Evolutionary conservation across 2,888 invertebrate species (phyloP).

Genomic region (Chaetogeoica ovagalla): DNA sequence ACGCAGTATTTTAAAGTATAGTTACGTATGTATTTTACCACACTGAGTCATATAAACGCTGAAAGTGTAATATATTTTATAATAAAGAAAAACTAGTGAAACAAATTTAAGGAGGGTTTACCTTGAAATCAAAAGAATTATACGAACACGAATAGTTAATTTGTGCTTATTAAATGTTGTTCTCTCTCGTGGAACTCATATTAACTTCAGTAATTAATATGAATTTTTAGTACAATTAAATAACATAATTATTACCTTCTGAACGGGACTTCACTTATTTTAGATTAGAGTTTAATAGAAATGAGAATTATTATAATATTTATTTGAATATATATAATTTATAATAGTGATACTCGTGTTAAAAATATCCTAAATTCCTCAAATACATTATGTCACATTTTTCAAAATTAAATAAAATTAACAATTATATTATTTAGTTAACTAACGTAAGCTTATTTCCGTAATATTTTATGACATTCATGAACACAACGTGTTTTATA

Average conservation of each 20-base stretch:
- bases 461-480: too few relatives aligned
- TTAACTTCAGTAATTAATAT: constrained; percentile 27
- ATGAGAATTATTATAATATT: too few relatives aligned
- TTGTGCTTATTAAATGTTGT: constrained; percentile 17
- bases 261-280: background rate
- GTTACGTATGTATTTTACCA: too few relatives aligned
- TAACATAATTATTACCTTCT: constrained; percentile 24
- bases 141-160: constrained; percentile 1
- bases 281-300: background rate
- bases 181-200: constrained; percentile 5
- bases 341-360: background rate
- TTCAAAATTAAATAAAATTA: too few relatives aligned
- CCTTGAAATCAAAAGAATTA: background rate
- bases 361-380: too few relatives aligned
- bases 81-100: background rate
- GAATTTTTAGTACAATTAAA: constrained; percentile 15
- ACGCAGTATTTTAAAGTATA: too few relatives aligned
- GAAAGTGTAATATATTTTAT: background rate
- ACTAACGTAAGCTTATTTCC: too few relatives aligned
- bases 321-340: background rate
- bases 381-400: too few relatives aligned
- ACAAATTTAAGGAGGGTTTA: background rate
- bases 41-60: background rate
- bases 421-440: too few relatives aligned
- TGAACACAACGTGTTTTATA: too few relatives aligned